Conservation (phyloP, 2,113 vertebrate genomes). For the Malurus melanocephalus region DNA sequence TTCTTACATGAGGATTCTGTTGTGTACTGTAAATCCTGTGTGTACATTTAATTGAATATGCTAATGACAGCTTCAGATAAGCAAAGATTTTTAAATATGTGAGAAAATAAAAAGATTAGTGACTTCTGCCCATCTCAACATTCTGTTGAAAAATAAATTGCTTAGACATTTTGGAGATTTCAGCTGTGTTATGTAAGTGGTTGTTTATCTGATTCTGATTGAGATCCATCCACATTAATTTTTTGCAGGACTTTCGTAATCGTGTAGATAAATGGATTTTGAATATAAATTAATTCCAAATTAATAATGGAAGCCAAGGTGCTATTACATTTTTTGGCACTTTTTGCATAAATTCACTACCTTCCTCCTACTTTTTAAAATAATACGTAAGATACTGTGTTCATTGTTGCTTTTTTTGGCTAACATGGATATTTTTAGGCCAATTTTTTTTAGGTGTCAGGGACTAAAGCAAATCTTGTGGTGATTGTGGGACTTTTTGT, state of each 20-base stretch:
- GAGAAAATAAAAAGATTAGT: neutral
- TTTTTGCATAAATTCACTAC: neutral
- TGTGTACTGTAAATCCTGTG: fast-evolving
- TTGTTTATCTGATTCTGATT: neutral
- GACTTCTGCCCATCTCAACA: neutral
- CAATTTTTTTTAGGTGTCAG: neutral
- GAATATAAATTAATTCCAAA: neutral
- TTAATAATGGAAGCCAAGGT: neutral
- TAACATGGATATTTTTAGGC: neutral
- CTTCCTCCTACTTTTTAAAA: neutral
- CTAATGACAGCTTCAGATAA: neutral
- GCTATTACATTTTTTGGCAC: neutral
- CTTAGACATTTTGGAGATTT: neutral
- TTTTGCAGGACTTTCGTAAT: neutral
- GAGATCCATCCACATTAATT: neutral
- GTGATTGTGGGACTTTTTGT: neutral
- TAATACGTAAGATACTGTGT: neutral
- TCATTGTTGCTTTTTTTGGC: neutral
- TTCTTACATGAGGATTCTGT: neutral
- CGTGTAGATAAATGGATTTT: neutral
- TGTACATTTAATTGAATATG: neutral
- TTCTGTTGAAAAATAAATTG: neutral
- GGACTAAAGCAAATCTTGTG: neutral
- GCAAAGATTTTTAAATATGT: neutral
- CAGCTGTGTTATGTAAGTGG: neutral